Percentiles rank a stretch among this genome's conserved stretches.
phyloP scores from a whole-genome alignment of 2,797 vertebrate genomes.

The Calcarius lapponicus region DNA sequence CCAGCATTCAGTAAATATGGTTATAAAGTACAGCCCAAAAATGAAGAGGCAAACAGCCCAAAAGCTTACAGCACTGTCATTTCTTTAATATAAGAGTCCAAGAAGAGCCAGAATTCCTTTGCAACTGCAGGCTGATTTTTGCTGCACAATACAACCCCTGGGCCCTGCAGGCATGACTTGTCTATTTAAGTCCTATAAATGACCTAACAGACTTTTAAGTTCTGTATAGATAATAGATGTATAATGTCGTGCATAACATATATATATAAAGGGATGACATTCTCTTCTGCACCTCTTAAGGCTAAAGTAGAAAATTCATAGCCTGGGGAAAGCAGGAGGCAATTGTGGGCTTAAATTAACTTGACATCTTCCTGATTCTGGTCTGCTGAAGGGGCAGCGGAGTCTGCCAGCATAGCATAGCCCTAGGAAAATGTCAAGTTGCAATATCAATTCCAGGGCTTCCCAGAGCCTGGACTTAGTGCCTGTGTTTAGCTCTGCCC shows the following conservation, averaged over 20 bases:
- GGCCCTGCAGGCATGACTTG: background rate
- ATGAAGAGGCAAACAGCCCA: slow-evolving; percentile 23
- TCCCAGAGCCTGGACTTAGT: background rate
- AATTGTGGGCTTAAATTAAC: slow-evolving; percentile 27
- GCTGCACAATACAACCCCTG: background rate
- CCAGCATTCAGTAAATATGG: slow-evolving; percentile 44
- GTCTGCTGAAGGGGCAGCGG: background rate
- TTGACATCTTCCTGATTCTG: slow-evolving; percentile 9
- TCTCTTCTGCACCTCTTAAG: slow-evolving; percentile 8
- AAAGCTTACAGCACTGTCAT: slow-evolving; percentile 46
- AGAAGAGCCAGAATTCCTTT: slow-evolving; percentile 29
- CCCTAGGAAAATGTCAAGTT: slow-evolving; percentile 46
- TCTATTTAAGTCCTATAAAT: slow-evolving; percentile 20
- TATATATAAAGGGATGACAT: background rate
- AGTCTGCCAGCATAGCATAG: background rate
- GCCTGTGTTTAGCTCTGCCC: background rate
- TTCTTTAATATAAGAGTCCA: slow-evolving; percentile 38
- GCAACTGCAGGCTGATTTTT: slow-evolving; percentile 15
- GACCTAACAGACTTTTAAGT: background rate
- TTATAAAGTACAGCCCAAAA: slow-evolving; percentile 51
- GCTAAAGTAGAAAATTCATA: background rate
- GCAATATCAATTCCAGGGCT: background rate
- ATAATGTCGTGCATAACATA: background rate
- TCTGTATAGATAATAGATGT: slow-evolving; percentile 23
- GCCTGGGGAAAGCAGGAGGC: background rate